Conservation (phyloP, 2,888 invertebrate genomes). For the Chironomus tentans region DNA sequence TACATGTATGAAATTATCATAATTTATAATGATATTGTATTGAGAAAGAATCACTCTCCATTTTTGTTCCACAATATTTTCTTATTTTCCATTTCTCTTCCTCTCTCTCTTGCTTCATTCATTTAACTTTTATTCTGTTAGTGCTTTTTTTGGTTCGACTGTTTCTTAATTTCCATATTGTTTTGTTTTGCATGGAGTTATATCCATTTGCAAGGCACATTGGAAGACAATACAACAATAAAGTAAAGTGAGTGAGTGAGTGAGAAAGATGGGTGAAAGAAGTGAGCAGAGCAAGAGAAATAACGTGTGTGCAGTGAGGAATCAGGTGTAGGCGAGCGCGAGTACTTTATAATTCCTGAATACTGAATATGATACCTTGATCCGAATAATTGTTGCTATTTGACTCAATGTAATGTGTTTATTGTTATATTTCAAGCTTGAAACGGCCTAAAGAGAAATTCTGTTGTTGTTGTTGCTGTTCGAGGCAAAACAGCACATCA, state of each 20-base stretch:
- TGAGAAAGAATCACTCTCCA: neutral
- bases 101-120: neutral
- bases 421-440: neutral
- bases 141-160: neutral
- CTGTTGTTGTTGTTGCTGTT: no score
- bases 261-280: neutral
- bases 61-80: no score
- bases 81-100: neutral
- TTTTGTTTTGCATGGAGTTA: neutral
- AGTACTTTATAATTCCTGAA: neutral
- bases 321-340: conserved; percentile 5
- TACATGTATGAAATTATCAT: conserved; percentile 13
- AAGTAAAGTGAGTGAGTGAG: conserved; percentile 11
- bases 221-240: conserved; percentile 19
- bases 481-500: neutral
- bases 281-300: neutral
- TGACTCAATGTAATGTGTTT: neutral
- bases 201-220: conserved; percentile 1
- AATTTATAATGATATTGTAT: conserved; percentile 19
- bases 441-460: neutral
- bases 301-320: conserved; percentile 1
- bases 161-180: conserved; percentile 21
- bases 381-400: neutral
- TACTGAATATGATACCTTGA: conserved; percentile 10
- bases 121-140: neutral